These are phyloP conservation scores for Drosophila arizonae DNA, from an alignment of 1,140 invertebrate species.

Conservation along the genomic window DNA sequence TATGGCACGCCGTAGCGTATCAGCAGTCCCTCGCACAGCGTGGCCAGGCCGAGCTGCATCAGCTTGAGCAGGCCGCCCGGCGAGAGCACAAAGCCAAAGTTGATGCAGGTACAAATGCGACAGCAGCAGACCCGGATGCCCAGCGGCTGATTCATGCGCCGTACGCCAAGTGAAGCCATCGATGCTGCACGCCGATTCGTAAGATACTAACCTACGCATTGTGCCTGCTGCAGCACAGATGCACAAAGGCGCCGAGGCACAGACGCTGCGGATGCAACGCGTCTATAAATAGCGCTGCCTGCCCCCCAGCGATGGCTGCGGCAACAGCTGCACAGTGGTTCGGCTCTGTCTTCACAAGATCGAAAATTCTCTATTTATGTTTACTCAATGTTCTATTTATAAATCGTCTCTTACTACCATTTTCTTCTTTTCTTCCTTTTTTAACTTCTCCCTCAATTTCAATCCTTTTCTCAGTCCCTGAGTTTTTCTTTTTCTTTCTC, in stretches of 20 bases:
- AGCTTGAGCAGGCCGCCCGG: slow-evolving; percentile 89
- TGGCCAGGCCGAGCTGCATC: slow-evolving; percentile 89
- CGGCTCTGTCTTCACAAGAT: not conserved
- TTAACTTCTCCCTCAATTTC: too few relatives aligned
- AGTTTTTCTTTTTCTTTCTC: too few relatives aligned
- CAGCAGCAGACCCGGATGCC: slow-evolving; percentile 89
- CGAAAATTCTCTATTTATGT: too few relatives aligned
- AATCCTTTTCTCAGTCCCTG: too few relatives aligned
- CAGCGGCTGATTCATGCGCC: slow-evolving; percentile 67
- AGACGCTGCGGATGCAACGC: slow-evolving; percentile 2
- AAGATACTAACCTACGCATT: not conserved
- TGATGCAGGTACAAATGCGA: slow-evolving; percentile 90
- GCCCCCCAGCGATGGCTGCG: slow-evolving; percentile 25
- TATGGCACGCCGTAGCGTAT: slow-evolving; percentile 89
- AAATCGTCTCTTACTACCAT: not conserved
- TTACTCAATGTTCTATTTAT: not conserved
- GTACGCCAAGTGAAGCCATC: slow-evolving; percentile 72
- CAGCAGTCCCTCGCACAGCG: slow-evolving; percentile 89
- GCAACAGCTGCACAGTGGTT: slow-evolving; percentile 3
- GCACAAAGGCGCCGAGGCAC: not conserved
- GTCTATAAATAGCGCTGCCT: slow-evolving; percentile 36
- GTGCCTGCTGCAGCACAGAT: not conserved
- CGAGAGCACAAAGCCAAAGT: slow-evolving; percentile 88
- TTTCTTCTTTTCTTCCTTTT: too few relatives aligned
- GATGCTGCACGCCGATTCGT: not conserved